A percentile compares a stretch with the other conserved stretches of the same genome.
phyloP scores from a whole-genome alignment of 2,113 vertebrate genomes.

The Daubentonia madagascariensis region DNA sequence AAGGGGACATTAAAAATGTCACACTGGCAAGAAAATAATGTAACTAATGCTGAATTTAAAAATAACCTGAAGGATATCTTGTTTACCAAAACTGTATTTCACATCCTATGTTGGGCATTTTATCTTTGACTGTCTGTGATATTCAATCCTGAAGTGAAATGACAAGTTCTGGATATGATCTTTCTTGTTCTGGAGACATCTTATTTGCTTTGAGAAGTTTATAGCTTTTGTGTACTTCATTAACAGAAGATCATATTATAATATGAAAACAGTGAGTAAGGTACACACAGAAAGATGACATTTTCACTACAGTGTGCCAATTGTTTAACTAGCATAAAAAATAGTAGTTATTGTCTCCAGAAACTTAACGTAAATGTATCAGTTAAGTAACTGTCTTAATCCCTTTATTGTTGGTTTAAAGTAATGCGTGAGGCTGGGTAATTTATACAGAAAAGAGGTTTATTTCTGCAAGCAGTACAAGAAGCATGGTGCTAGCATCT shows the following conservation, averaged over 20 bases:
- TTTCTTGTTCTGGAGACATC: not conserved
- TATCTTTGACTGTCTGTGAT: not conserved
- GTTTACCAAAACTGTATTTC: slow-evolving; percentile 30
- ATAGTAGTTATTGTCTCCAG: not conserved
- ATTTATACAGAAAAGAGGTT: too few species aligned
- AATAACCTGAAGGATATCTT: slow-evolving; percentile 25
- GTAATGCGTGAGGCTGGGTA: too few species aligned
- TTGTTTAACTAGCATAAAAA: not conserved
- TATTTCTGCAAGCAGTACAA: too few species aligned
- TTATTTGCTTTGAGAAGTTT: not conserved
- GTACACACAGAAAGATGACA: not conserved
- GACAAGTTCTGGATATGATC: not conserved
- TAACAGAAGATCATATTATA: not conserved
- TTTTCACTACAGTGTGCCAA: not conserved
- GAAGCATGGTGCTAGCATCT: too few species aligned
- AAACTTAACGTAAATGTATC: not conserved
- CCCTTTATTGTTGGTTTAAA: too few species aligned
- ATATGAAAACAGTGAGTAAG: not conserved
- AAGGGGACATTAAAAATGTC: slow-evolving; percentile 61
- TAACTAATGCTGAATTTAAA: slow-evolving; percentile 54
- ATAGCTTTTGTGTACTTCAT: not conserved
- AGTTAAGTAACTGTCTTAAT: not conserved
- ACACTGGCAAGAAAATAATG: slow-evolving; percentile 47
- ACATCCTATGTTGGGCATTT: not conserved
- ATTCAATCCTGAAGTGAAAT: not conserved